These are phyloP conservation scores for Clytia hemisphaerica DNA, from an alignment of 30 jellyfish, hydroid and myxozoan genomes.

Conservation along the genomic window DNA sequence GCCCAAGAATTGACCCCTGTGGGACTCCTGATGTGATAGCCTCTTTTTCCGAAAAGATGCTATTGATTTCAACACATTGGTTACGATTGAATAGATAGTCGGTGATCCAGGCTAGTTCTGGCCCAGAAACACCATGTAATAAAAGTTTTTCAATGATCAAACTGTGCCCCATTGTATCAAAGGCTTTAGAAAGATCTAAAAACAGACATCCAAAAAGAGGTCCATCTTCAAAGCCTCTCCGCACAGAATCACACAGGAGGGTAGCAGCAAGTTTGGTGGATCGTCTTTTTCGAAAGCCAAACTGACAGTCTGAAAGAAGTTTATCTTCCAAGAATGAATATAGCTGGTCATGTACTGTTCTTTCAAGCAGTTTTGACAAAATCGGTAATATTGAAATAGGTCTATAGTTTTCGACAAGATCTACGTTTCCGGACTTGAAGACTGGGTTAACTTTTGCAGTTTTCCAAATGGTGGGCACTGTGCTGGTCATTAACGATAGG, in stretches of 20 bases:
- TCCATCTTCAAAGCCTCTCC: conserved; percentile 50
- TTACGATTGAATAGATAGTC: conserved; percentile 53
- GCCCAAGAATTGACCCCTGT: neutral
- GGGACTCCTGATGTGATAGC: neutral
- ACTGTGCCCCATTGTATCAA: conserved; percentile 51
- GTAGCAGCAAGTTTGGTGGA: conserved; percentile 60
- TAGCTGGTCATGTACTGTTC: conserved; percentile 58
- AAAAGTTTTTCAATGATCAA: conserved; percentile 27
- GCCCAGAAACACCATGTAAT: too few relatives aligned
- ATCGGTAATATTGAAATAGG: conserved; percentile 70
- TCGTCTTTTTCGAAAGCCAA: conserved; percentile 43
- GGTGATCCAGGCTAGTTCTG: too few relatives aligned
- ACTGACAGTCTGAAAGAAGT: conserved; percentile 54
- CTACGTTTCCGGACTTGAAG: conserved; percentile 2
- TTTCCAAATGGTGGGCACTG: conserved; percentile 53
- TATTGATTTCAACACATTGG: neutral
- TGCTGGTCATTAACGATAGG: conserved; percentile 39
- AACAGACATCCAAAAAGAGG: conserved; percentile 54
- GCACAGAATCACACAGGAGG: conserved; percentile 41
- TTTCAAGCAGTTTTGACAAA: conserved; percentile 35
- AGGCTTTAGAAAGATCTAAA: too few relatives aligned
- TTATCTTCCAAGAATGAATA: conserved; percentile 41
- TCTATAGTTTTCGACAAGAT: conserved; percentile 49
- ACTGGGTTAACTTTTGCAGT: conserved; percentile 41
- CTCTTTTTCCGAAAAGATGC: neutral